Conservation (phyloP, 2,888 invertebrate genomes). For the Leptopterna dolabrata region DNA sequence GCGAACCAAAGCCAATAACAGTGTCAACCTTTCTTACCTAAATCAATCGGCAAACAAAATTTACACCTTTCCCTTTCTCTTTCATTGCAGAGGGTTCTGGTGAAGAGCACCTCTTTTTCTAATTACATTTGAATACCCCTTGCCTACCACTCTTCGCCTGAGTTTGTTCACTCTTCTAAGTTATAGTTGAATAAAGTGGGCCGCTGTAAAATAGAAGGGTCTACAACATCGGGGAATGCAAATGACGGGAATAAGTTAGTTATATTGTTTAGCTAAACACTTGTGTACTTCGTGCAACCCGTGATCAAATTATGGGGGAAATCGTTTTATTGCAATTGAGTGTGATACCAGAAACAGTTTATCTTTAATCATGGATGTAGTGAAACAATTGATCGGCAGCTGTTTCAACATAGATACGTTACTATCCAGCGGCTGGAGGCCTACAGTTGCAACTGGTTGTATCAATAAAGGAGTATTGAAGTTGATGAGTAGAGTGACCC, state of each 20-base stretch:
- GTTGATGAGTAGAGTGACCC: too few species aligned
- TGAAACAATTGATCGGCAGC: too few species aligned
- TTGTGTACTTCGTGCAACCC: not conserved
- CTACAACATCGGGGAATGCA: slow-evolving; percentile 19
- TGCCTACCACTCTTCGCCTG: not conserved
- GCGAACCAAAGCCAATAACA: slow-evolving; percentile 40
- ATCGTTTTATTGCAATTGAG: not conserved
- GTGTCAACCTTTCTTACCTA: slow-evolving; percentile 38
- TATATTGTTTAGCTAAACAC: not conserved
- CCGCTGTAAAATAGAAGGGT: slow-evolving; percentile 6
- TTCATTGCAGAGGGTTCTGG: slow-evolving; percentile 14
- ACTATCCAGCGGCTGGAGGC: too few species aligned
- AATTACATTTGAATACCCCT: slow-evolving; percentile 50
- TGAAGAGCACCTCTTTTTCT: slow-evolving; percentile 44
- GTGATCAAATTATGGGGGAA: not conserved
- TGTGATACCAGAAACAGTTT: too few species aligned
- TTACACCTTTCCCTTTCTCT: slow-evolving; percentile 41
- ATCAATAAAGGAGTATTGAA: too few species aligned
- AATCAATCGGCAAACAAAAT: slow-evolving; percentile 39
- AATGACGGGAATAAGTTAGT: slow-evolving; percentile 31
- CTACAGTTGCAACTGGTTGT: too few species aligned
- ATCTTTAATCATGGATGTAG: too few species aligned
- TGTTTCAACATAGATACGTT: too few species aligned
- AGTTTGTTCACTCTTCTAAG: slow-evolving; percentile 37
- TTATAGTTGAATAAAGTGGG: slow-evolving; percentile 45